Base-by-base conservation (phyloP, 2,888 invertebrate species). In the Cheilosia vernalis region DNA sequence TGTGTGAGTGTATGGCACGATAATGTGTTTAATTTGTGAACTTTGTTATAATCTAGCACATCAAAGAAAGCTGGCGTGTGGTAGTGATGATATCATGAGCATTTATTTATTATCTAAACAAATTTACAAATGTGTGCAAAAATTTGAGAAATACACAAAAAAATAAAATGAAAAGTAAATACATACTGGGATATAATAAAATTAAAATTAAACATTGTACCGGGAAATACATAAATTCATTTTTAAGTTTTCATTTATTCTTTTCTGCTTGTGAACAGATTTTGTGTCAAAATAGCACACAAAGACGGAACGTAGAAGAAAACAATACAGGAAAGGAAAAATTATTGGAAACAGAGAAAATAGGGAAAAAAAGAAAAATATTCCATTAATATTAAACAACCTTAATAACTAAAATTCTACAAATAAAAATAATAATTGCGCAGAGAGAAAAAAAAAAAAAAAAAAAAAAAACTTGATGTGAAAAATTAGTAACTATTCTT, bases 131-230 rank as follows among this genome's bases (percentile, higher is more conserved):
- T 79, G 84, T 83, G 83, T 67, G 83, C 73, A 69, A 49, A 47
- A 66, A n/a, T n/a, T 61, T 53, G 56, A 42, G 40, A 58, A 56
- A 49, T 58, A 33, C 33, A 63, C 27, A 13, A 5, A 67, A 53
- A 61, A 69, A 40, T 10, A 13, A 37, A 37, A 27, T 27, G 6
- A 27, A 37, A 37, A 37, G 37, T 37, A 63, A 83, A 66, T 79
- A 87, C 85, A 85, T 85, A 85, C 85, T 85, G 85, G 85, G 85
- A 85, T 85, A 85, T 85, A 85, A 87, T 87, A 82, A 86, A 58
- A 73, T 55, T 44, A 73, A 56, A 69, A 55, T 47, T 53, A n/a
- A 44, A 73, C 61, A 55, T 67, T 51, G 24, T 44, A 66, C 53
- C 64, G 58, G 70, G 51, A 80, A 69, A 64, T 67, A 27, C 55